Conservation (phyloP, 2,797 vertebrate species). For the Centropyge bicolor region DNA sequence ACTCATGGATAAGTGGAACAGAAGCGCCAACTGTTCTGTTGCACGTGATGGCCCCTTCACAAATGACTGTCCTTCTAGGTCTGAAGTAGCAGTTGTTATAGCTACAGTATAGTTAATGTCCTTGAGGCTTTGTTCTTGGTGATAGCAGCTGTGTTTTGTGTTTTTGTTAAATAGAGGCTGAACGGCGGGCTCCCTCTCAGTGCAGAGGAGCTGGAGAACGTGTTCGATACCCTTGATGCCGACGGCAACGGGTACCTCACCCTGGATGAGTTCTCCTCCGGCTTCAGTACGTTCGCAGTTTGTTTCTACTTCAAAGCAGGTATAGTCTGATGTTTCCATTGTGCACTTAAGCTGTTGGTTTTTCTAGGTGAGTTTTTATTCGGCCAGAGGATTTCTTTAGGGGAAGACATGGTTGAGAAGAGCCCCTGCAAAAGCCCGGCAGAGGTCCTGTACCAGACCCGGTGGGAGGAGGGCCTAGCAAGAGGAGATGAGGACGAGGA, state of each 20-base stretch:
- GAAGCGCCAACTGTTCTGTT: background rate
- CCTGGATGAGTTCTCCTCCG: slow-evolving; percentile 91
- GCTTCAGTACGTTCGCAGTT: slow-evolving; percentile 90
- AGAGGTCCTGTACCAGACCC: slow-evolving; percentile 83
- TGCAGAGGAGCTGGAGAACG: slow-evolving; percentile 92
- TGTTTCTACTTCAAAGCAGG: background rate
- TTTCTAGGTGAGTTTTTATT: slow-evolving; percentile 89
- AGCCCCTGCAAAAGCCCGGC: slow-evolving; percentile 21
- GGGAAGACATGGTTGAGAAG: slow-evolving; percentile 60
- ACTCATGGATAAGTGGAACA: background rate
- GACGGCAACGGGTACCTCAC: slow-evolving; percentile 93
- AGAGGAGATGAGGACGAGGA: slow-evolving; percentile 86
- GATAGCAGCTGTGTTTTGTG: slow-evolving; percentile 63
- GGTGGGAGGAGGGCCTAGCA: slow-evolving; percentile 73
- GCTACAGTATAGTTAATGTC: slow-evolving; percentile 44
- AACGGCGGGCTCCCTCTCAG: slow-evolving; percentile 89
- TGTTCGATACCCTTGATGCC: slow-evolving; percentile 91
- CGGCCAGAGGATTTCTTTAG: slow-evolving; percentile 75
- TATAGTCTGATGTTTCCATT: background rate
- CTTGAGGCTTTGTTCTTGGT: slow-evolving; percentile 48
- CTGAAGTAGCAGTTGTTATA: slow-evolving; percentile 53
- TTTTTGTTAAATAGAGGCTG: slow-evolving; percentile 88
- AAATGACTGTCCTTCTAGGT: slow-evolving; percentile 26
- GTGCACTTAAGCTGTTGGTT: background rate
- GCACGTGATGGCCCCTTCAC: background rate